Conservation (phyloP, 1,140 invertebrate species). For the Ceratina australensis region DNA sequence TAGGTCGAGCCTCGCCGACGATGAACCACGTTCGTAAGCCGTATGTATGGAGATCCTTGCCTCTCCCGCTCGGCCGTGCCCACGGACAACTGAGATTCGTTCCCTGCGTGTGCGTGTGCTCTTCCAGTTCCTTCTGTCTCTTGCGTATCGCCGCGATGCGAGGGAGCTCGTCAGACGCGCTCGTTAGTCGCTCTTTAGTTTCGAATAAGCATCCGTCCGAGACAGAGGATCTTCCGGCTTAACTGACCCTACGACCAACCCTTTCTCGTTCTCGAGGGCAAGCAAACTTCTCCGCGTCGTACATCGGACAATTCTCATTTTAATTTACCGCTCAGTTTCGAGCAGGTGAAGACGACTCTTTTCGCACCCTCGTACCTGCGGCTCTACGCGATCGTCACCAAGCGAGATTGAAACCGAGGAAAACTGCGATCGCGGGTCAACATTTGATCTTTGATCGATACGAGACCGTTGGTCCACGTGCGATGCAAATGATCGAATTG, state of each 20-base stretch:
- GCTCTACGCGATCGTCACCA: too few species aligned
- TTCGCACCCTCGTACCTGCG: not conserved
- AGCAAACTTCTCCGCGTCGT: too few species aligned
- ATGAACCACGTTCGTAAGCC: constrained; percentile 54
- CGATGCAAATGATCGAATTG: not conserved
- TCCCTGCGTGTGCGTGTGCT: constrained; percentile 11
- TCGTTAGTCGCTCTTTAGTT: constrained; percentile 55
- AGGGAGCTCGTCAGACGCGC: constrained; percentile 65
- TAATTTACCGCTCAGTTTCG: constrained; percentile 9
- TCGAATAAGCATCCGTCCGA: constrained; percentile 57
- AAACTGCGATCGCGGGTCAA: not conserved
- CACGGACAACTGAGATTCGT: not conserved
- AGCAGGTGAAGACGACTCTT: not conserved
- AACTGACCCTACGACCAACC: not conserved
- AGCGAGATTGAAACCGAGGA: not conserved
- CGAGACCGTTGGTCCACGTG: not conserved
- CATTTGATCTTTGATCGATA: not conserved
- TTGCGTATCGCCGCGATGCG: constrained; percentile 43
- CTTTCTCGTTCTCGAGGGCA: too few species aligned
- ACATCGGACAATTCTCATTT: too few species aligned
- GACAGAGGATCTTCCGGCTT: constrained; percentile 47
- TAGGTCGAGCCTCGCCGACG: constrained; percentile 54
- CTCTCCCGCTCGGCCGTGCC: not conserved
- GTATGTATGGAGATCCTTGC: constrained; percentile 47
- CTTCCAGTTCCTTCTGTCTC: constrained; percentile 32